A percentile compares a stretch with the other conserved stretches of the same genome.
These are phyloP conservation scores for Pollachius pollachius DNA, from an alignment of 2,113 vertebrate species.

Conservation along the genomic window DNA sequence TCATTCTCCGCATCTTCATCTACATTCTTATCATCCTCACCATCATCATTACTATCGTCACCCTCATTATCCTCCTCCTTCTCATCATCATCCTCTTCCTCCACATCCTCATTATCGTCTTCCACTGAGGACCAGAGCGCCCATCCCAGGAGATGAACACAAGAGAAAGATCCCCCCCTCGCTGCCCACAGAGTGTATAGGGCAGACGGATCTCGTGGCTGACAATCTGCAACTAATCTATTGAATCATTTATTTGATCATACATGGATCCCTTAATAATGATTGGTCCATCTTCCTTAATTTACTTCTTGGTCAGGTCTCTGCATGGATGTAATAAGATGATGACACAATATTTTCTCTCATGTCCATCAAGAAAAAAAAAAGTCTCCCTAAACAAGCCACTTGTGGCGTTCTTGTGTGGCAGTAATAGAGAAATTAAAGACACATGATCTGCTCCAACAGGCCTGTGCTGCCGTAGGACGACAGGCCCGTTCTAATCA, in stretches of 20 bases:
- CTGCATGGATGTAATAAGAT: too few species aligned
- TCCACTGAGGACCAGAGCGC: conserved; percentile 32
- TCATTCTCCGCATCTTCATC: conserved; percentile 30
- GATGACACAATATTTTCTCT: too few species aligned
- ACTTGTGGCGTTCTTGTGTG: conserved; percentile 25
- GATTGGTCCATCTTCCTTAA: too few species aligned
- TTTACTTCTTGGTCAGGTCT: too few species aligned
- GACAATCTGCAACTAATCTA: conserved; percentile 8
- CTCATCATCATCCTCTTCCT: not conserved
- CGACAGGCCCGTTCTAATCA: conserved; percentile 63
- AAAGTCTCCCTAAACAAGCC: too few species aligned
- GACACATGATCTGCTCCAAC: conserved; percentile 57
- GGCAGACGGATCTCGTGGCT: conserved; percentile 29
- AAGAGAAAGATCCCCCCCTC: conserved; percentile 34
- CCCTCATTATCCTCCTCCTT: too few species aligned
- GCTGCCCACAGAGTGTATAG: conserved; percentile 19
- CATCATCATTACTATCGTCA: too few species aligned
- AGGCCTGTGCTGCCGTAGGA: conserved; percentile 44
- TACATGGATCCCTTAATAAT: too few species aligned
- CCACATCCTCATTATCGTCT: conserved; percentile 49
- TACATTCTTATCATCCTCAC: conserved; percentile 36
- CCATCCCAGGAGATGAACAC: conserved; percentile 26
- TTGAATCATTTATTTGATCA: too few species aligned
- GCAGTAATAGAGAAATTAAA: conserved; percentile 56
- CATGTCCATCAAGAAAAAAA: too few species aligned